These are phyloP conservation scores for Ditylenchus dipsaci DNA, from an alignment of 1,140 invertebrate species.

Conservation along the genomic window DNA sequence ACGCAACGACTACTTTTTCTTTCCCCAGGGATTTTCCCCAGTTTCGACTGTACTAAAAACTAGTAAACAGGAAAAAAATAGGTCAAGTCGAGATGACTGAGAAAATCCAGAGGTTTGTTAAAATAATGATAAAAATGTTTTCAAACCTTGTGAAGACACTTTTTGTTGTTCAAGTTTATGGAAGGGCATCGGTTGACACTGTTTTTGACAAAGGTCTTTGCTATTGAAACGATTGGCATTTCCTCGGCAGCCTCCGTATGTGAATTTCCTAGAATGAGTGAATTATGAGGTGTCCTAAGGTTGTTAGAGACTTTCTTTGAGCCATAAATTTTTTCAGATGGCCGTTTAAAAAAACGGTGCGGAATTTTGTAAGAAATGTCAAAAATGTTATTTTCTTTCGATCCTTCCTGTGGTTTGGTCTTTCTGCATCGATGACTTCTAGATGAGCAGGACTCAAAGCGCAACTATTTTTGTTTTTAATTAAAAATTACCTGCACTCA, in stretches of 20 bases:
- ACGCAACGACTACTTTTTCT: no score
- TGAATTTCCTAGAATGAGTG: constrained; percentile 64
- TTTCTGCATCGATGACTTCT: no score
- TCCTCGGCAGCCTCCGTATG: constrained; percentile 60
- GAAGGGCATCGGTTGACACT: constrained; percentile 11
- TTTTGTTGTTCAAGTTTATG: neutral
- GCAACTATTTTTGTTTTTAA: no score
- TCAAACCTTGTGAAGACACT: neutral
- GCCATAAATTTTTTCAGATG: no score
- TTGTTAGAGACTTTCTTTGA: neutral
- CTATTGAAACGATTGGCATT: constrained; percentile 71
- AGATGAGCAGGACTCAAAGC: no score
- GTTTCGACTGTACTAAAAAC: constrained; percentile 16
- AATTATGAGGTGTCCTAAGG: no score
- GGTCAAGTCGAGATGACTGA: neutral
- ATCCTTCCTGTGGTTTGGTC: no score
- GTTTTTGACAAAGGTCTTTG: constrained; percentile 42
- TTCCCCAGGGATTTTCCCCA: no score
- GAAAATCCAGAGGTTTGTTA: no score
- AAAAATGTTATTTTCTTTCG: no score
- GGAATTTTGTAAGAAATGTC: no score
- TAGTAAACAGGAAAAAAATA: neutral
- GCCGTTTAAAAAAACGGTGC: no score
- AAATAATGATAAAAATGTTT: neutral
- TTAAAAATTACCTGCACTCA: constrained; percentile 61